Conservation (phyloP, 2,797 vertebrate species). For the Poeciliopsis presidionis region DNA sequence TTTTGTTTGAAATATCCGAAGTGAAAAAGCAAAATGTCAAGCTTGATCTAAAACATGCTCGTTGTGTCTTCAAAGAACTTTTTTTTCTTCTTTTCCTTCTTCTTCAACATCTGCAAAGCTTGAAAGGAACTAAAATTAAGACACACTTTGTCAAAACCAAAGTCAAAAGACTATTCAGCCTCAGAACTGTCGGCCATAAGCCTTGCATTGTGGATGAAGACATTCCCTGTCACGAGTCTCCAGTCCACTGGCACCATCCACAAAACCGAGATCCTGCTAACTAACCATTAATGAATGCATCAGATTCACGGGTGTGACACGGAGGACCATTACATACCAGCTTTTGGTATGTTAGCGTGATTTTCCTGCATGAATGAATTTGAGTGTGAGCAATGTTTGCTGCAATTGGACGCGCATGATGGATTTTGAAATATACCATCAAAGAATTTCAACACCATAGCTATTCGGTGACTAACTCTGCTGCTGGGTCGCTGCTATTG, state of each 20-base stretch:
- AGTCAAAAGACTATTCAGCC: conserved; percentile 78
- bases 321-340: conserved; percentile 64
- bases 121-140: conserved; percentile 65
- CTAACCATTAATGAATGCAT: conserved; percentile 74
- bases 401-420: conserved; percentile 3
- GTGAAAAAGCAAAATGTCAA: conserved; percentile 57
- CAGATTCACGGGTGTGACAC: conserved; percentile 71
- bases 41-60: conserved; percentile 59
- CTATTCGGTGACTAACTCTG: conserved; percentile 19
- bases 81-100: conserved; percentile 30
- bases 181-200: conserved; percentile 66
- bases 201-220: conserved; percentile 65
- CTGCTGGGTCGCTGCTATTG: neutral
- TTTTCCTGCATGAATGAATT: conserved; percentile 20
- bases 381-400: conserved; percentile 20
- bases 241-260: conserved; percentile 62
- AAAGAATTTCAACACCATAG: conserved; percentile 14
- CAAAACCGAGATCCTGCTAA: conserved; percentile 55
- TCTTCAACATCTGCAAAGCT: conserved; percentile 50
- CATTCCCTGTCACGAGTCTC: conserved; percentile 72
- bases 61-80: conserved; percentile 50
- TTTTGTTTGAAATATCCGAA: conserved; percentile 54
- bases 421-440: conserved; percentile 13
- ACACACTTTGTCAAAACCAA: conserved; percentile 68
- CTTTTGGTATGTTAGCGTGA: conserved; percentile 56